A percentile compares a stretch with the other conserved stretches of the same genome.
Conservation (phyloP, 2,797 vertebrate genomes). For the Sphaeramia orbicularis region DNA sequence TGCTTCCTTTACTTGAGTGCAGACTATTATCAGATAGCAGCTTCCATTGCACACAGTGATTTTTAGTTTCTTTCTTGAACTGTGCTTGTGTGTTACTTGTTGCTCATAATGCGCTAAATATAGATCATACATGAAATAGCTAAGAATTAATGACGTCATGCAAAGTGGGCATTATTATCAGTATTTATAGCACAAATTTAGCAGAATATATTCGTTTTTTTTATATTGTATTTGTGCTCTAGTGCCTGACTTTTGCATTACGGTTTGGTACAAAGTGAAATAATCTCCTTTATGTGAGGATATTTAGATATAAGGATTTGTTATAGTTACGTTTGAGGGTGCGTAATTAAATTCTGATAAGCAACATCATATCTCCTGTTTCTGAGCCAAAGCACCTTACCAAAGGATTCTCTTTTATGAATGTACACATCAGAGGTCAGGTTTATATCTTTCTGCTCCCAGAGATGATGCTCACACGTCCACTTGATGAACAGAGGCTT, state of each 20-base stretch:
- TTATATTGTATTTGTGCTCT: neutral
- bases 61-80: slow-evolving; percentile 6
- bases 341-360: slow-evolving; percentile 8
- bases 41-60: slow-evolving; percentile 13
- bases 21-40: slow-evolving; percentile 51
- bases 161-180: too few relatives aligned
- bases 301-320: slow-evolving; percentile 18
- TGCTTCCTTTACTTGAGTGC: slow-evolving; percentile 49
- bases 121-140: neutral
- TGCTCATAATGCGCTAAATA: slow-evolving; percentile 8
- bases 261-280: neutral
- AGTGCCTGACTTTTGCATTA: neutral
- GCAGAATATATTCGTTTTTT: neutral
- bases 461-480: slow-evolving; percentile 46
- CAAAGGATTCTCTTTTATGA: slow-evolving; percentile 22
- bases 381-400: slow-evolving; percentile 2
- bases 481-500: slow-evolving; percentile 61
- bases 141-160: neutral
- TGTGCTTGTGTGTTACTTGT: neutral
- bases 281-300: slow-evolving; percentile 4
- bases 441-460: slow-evolving; percentile 19
- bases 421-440: slow-evolving; percentile 28
- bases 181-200: too few relatives aligned
- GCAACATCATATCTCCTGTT: neutral
- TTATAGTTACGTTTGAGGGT: neutral